Evolutionary conservation across 2,888 invertebrate genomes (phyloP), one percentile per base, ranked within the genome.

Genomic region (Germaria angustata): DNA sequence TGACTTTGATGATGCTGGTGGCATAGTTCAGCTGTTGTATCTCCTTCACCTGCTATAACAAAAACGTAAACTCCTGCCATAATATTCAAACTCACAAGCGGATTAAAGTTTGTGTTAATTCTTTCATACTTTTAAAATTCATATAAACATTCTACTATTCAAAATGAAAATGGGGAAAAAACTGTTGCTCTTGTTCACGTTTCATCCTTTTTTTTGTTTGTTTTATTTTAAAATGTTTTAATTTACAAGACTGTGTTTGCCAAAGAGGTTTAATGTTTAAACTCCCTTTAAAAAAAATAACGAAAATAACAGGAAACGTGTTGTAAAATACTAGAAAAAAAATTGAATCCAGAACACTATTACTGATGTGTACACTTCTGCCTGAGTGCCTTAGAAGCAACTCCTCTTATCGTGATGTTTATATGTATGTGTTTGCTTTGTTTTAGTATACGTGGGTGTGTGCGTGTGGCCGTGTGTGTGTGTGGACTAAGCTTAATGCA

Each of bases 61-160:
- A 59, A 7, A 28, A 32, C 39, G 17, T 28, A 55, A 51, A 24
- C 20, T 59, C 44, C 28, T 57, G 17, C 36, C 71, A 28, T 71
- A 57, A 78, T 73, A 73, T 75, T 59, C 59, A 79, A 79, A 76
- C 76, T 79, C 71, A 82, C 82, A 88, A 88, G 88, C 88, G 88
- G 89, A 89, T 89, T 89, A 89, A 88, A 88, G 87, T 81, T 88
- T 89, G 87, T 88, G 88, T 88, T 88, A 89, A 88, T 89, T 87
- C 88, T 72, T 77, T 73, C 66, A 77, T 69, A 72, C 80, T 83
- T 72, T 83, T 75, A 55, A 63, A 81, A 55, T 57, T 63, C 65
- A 66, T 24, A 51, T 51, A 44, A 71, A 63, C 34, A 44, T 41
- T n/a, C n/a, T n/a, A 59, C 46, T 34, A 32, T 20, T 32, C 17